Evolutionary conservation across 2,113 vertebrate species (phyloP), one percentile per base, ranked within the genome.

Genomic region (Panurus biarmicus): DNA sequence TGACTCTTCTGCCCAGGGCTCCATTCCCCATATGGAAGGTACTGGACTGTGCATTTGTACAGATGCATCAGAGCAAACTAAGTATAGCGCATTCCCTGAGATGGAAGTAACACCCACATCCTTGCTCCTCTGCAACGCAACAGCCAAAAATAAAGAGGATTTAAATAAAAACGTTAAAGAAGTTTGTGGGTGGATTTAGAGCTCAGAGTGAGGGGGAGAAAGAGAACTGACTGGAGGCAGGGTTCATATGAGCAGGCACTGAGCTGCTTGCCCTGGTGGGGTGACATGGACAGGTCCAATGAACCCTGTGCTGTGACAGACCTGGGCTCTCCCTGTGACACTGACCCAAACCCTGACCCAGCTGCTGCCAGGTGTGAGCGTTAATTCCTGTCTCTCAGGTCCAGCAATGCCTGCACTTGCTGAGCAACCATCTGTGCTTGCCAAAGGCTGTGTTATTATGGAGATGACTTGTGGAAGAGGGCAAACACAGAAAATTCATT

Each of bases 1-100:
- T 89, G 54, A 73, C 48, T 94, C 57, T 85, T 90, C 87, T 93
- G 87, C 85, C 82, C 82, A 83, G 73, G 85, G 92, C 86, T 91
- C 57, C 85, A 93, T 92, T 93, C 51, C 64, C 85, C 89, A 94
- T 90, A 94, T 85, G 87, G 91, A 90, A 93, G 29, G 26, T 61
- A 87, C 73, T 80, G 73, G 85, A 85, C 87, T 96, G 91, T 93
- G 89, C 94, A 94, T 95, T 97, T 95, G 74, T 93, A 96, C 94
- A 97, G 73, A 94, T 93, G 94, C 87, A 89, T 89, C 85, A 93
- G 80, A 92, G 62, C 53, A 93, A 95, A 94, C 96, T 93, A 95
- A 96, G 91, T 96, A 93, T 91, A 96, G 92, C 14, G 1, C 79
- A 76, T 56, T 91, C 94, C 90, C 85, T 18, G 91, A 95, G 94